Percentiles rank a stretch among this genome's conserved stretches.
These are phyloP conservation scores for Cirrhinus mrigala DNA, from an alignment of 2,797 vertebrate genomes.

Conservation along the genomic window DNA sequence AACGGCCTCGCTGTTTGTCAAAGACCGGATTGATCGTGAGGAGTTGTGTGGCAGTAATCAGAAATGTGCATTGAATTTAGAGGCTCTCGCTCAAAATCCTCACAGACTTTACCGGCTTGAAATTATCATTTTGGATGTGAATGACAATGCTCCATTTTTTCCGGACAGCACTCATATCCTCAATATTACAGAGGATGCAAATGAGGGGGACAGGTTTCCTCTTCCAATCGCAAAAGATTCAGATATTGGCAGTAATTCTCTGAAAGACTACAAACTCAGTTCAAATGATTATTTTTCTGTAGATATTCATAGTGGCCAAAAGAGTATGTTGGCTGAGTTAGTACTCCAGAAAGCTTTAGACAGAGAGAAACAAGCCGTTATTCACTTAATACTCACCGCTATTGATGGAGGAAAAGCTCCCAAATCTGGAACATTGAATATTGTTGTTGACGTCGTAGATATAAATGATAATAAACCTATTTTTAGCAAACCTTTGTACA, in stretches of 20 bases:
- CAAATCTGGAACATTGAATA: constrained; percentile 71
- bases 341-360: constrained; percentile 78
- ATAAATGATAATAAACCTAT: constrained; percentile 80
- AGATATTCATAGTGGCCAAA: constrained; percentile 73
- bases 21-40: constrained; percentile 73
- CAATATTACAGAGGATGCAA: constrained; percentile 72
- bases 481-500: constrained; percentile 76
- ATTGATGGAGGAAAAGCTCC: constrained; percentile 80
- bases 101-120: constrained; percentile 75
- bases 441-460: constrained; percentile 78
- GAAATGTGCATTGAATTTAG: constrained; percentile 75
- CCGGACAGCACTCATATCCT: constrained; percentile 48
- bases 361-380: constrained; percentile 73
- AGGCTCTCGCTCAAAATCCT: constrained; percentile 76
- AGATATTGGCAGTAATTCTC: constrained; percentile 78
- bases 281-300: constrained; percentile 76
- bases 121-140: constrained; percentile 75
- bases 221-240: constrained; percentile 77
- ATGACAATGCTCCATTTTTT: constrained; percentile 74
- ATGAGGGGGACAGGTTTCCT: constrained; percentile 71
- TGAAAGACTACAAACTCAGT: constrained; percentile 79
- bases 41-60: constrained; percentile 67
- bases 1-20: constrained; percentile 71
- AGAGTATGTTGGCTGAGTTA: constrained; percentile 73
- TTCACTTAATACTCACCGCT: constrained; percentile 75